Conservation (phyloP, 2,797 vertebrate species). For the Macroramphosus scolopax region DNA sequence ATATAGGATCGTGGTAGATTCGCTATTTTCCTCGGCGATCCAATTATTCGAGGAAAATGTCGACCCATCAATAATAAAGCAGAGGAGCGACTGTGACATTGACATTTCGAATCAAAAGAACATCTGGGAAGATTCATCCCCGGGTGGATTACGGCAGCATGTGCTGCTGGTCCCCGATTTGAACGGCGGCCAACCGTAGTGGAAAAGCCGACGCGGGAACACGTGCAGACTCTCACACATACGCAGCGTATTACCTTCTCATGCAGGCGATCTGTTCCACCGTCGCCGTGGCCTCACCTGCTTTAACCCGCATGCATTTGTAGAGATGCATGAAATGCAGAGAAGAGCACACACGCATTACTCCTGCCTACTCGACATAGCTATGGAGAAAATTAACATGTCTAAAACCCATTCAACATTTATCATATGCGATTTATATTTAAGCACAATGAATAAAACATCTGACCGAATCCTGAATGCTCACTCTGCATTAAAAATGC, state of each 20-base stretch:
- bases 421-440: slow-evolving; percentile 68
- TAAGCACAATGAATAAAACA: slow-evolving; percentile 72
- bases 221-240: slow-evolving; percentile 6
- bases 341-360: slow-evolving; percentile 1
- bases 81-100: not conserved
- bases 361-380: slow-evolving; percentile 39
- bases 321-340: slow-evolving; percentile 11
- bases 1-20: no score
- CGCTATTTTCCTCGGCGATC: no score
- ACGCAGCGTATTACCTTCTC: slow-evolving; percentile 1
- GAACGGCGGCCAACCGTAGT: no score
- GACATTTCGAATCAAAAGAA: not conserved
- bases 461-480: slow-evolving; percentile 64
- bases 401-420: slow-evolving; percentile 62
- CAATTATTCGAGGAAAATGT: not conserved
- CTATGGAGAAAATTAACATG: slow-evolving; percentile 37
- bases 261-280: not conserved
- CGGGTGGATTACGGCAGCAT: no score
- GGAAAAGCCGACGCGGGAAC: slow-evolving; percentile 26
- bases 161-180: no score
- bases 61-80: not conserved
- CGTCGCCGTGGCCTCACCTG: not conserved
- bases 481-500: slow-evolving; percentile 63
- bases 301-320: no score
- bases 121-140: not conserved